These are phyloP conservation scores for Melinaea marsaeus DNA, from an alignment of 2,888 invertebrate species.

Conservation along the genomic window DNA sequence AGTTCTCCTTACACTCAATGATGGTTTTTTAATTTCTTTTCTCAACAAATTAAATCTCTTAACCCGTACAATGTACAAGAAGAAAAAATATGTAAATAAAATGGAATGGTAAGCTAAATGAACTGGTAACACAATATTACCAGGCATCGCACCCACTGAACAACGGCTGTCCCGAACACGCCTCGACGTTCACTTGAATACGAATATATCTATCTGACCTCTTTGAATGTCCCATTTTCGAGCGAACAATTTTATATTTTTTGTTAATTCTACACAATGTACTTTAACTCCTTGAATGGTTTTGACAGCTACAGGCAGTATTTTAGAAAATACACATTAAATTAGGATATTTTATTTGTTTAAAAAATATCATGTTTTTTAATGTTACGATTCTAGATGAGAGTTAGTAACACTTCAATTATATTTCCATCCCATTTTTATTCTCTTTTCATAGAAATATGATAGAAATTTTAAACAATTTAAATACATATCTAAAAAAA, in stretches of 20 bases:
- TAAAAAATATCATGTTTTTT: too few relatives aligned
- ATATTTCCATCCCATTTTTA: too few relatives aligned
- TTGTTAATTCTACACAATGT: constrained; percentile 75
- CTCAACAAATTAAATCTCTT: too few relatives aligned
- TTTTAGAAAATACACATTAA: background rate
- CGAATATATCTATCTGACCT: constrained; percentile 70
- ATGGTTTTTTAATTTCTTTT: background rate
- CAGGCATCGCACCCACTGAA: constrained; percentile 46
- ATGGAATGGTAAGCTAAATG: background rate
- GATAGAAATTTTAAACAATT: too few relatives aligned
- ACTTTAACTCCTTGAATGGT: constrained; percentile 70
- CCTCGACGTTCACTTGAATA: constrained; percentile 64
- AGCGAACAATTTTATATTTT: constrained; percentile 74
- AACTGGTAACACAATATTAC: constrained; percentile 29
- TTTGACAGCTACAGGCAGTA: constrained; percentile 45
- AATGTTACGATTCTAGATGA: too few relatives aligned
- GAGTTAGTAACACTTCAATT: too few relatives aligned
- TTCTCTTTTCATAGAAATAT: too few relatives aligned
- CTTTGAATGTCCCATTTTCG: constrained; percentile 76
- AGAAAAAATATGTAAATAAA: background rate
- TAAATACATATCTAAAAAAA: too few relatives aligned
- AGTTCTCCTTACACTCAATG: too few relatives aligned
- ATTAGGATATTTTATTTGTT: too few relatives aligned
- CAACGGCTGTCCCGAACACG: constrained; percentile 59
- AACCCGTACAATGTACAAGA: too few relatives aligned